Evolutionary conservation across 2,888 invertebrate genomes (phyloP).

Genomic region (Nesidiocoris tenuis): DNA sequence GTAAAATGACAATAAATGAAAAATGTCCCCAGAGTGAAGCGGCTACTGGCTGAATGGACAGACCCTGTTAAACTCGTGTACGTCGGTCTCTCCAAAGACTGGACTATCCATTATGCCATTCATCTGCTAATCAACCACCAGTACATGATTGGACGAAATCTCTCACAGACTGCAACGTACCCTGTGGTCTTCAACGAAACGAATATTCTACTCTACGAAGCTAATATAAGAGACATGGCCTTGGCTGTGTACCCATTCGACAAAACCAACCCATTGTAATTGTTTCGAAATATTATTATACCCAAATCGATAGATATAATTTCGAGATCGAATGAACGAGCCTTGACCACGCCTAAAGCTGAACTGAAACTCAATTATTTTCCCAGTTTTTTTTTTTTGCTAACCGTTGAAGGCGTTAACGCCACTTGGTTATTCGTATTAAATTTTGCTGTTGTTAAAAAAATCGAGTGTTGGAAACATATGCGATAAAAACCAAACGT

Average conservation of each 20-base stretch:
- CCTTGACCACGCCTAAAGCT: too few species aligned
- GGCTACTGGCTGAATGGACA: slow-evolving; percentile 53
- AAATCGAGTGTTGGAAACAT: too few species aligned
- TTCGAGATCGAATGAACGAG: too few species aligned
- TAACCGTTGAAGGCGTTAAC: too few species aligned
- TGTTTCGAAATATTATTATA: too few species aligned
- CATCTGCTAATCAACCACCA: slow-evolving; percentile 54
- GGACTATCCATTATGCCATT: slow-evolving; percentile 53
- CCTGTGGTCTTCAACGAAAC: slow-evolving; percentile 47
- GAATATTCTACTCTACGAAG: slow-evolving; percentile 44
- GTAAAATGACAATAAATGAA: too few species aligned
- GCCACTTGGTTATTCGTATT: too few species aligned
- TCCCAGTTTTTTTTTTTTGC: too few species aligned
- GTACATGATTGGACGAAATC: slow-evolving; percentile 50
- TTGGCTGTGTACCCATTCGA: slow-evolving; percentile 41
- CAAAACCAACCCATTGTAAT: background rate
- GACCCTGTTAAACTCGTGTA: slow-evolving; percentile 50
- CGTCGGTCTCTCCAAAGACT: slow-evolving; percentile 51
- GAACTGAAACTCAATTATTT: too few species aligned
- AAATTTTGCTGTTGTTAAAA: too few species aligned
- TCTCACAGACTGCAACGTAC: slow-evolving; percentile 48
- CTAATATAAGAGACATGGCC: slow-evolving; percentile 44
- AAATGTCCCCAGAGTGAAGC: background rate
- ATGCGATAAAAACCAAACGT: too few species aligned
- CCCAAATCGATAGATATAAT: too few species aligned